Evolutionary conservation across 2,113 vertebrate genomes (phyloP).

Genomic region (Aspiorhynchus laticeps): DNA sequence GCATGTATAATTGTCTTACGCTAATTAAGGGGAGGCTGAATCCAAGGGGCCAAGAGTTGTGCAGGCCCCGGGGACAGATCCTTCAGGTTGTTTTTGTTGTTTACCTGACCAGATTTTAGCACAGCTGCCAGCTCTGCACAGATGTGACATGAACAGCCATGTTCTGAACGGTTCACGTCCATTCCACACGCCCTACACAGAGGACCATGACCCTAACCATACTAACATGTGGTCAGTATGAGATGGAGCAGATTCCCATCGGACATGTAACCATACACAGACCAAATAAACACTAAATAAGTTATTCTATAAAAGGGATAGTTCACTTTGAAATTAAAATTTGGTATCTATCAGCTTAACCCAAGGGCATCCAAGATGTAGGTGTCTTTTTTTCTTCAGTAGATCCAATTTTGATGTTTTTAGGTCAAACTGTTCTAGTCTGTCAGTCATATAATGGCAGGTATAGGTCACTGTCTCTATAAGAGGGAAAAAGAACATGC

Average conservation of each 20-base stretch:
- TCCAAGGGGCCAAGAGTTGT: constrained; percentile 60
- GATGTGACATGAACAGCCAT: constrained; percentile 61
- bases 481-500: too few species aligned
- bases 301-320: too few species aligned
- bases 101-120: constrained; percentile 60
- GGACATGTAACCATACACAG: neutral
- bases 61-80: constrained; percentile 55
- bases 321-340: too few species aligned
- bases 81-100: constrained; percentile 64
- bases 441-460: too few species aligned
- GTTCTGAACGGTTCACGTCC: constrained; percentile 10
- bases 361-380: too few species aligned
- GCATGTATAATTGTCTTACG: constrained; percentile 81
- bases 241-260: neutral
- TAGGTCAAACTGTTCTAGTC: too few species aligned
- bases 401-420: too few species aligned
- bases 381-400: too few species aligned
- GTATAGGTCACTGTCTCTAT: too few species aligned
- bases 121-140: constrained; percentile 68
- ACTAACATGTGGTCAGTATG: neutral
- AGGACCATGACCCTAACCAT: neutral
- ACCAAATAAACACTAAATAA: neutral
- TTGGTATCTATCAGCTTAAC: too few species aligned
- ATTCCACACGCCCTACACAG: neutral
- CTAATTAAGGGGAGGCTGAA: constrained; percentile 75